Base-by-base conservation (phyloP, 2,113 vertebrate genomes). In the Nannospalax galili region DNA sequence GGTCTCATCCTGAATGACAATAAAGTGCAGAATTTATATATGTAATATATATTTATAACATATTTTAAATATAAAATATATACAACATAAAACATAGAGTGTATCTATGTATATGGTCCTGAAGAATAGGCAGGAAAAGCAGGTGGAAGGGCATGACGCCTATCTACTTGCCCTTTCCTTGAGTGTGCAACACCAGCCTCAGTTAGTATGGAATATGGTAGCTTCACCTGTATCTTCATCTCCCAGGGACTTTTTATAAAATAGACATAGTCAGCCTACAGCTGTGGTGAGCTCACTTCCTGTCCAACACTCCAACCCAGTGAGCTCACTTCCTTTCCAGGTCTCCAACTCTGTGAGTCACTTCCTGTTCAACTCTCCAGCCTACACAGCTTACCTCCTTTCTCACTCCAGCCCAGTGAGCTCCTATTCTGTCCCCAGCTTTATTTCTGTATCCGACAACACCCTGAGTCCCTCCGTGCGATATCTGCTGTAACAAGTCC, bases 271-370 rank as follows among this genome's bases (percentile, higher is more conserved):
- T 87, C 19, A 56, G n/a, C 79, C 74, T 62, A 32, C 56, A 73
- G 88, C 84, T 88, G 56, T 40, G 7, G 20, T 90, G 92, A 93
- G 15, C 45, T 94, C 65, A 86, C 92, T 95, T 96, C 87, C 88
- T 95, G 48, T 77, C 52, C 45, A 35, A 75, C 45, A 45, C 42
- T 67, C 79, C 62, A 42, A 26, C 15, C 16, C 42, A 26, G 4
- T 64, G 58, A 82, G 37, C 26, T 64, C 80, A 62, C 20, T 72
- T n/a, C 17, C 70, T 72, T 2, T 72, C 35, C 24, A n/a, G 7
- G 2, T n/a, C 26, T 35, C 19, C 28, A 35, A 16, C 30, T 20
- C 52, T 22, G 35, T 32, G 16, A 26, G 32, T 15, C 32, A n/a
- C 69, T 84, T 84, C 62, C 81, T 84, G 17, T 67, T 1, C 64